Conservation (phyloP, 2,113 vertebrate species). For the Rhabdornis inornatus region DNA sequence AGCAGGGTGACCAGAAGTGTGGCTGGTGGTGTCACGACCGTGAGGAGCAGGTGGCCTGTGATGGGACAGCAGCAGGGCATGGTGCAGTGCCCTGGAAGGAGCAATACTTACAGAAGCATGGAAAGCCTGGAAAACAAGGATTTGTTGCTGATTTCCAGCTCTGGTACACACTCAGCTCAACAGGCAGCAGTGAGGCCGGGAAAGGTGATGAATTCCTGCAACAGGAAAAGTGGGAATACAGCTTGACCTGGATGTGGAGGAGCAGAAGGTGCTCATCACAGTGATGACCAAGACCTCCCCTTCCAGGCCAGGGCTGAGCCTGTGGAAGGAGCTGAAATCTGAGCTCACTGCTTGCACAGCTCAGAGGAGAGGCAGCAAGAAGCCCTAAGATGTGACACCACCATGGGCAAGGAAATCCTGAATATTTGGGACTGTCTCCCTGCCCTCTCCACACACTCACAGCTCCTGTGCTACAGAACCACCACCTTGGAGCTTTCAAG, state of each 20-base stretch:
- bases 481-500: background rate
- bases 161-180: background rate
- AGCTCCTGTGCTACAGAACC: background rate
- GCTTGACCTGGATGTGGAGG: background rate
- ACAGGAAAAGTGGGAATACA: rapidly evolving
- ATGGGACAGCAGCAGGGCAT: background rate
- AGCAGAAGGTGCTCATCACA: background rate
- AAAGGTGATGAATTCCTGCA: rapidly evolving
- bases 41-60: background rate
- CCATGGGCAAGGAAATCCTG: background rate
- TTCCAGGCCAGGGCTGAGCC: background rate
- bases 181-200: background rate
- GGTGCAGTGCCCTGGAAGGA: background rate
- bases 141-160: background rate
- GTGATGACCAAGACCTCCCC: background rate
- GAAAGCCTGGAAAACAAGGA: background rate
- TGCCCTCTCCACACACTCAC: rapidly evolving
- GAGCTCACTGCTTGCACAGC: background rate
- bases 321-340: background rate
- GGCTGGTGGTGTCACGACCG: background rate
- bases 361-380: background rate
- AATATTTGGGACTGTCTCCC: rapidly evolving
- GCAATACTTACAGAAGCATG: rapidly evolving
- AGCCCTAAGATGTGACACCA: background rate
- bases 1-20: background rate